Conservation (phyloP, 2,113 vertebrate genomes). For the Syrrhaptes paradoxus region DNA sequence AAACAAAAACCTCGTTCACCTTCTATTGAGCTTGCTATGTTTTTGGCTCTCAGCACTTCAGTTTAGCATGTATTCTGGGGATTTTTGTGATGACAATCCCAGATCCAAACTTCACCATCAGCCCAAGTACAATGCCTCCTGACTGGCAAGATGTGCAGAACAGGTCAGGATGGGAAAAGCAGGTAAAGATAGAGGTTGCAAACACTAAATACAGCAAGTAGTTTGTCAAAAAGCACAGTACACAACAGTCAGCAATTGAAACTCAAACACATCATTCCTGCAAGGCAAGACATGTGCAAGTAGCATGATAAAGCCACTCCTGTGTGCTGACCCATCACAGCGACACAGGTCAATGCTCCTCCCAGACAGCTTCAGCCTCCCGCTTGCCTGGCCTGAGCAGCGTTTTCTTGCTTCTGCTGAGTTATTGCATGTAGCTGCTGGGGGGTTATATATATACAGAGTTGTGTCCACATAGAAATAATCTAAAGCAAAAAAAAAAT, state of each 20-base stretch:
- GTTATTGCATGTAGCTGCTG: not conserved
- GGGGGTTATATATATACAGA: fast-evolving
- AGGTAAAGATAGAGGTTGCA: not conserved
- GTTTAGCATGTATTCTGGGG: not conserved
- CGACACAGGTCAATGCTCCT: not conserved
- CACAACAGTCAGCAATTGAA: not conserved
- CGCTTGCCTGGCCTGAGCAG: not conserved
- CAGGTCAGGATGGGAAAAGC: fast-evolving
- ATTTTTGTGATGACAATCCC: not conserved
- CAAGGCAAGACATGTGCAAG: fast-evolving
- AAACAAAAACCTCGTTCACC: not conserved
- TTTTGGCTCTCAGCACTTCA: not conserved
- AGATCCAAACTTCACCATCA: too few species aligned
- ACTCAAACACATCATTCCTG: not conserved
- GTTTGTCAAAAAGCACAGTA: not conserved
- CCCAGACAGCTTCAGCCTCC: not conserved
- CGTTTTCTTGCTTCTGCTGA: not conserved
- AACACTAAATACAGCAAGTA: not conserved
- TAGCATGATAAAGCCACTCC: fast-evolving
- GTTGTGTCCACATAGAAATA: fast-evolving
- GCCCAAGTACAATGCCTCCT: not conserved
- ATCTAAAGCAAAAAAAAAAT: not conserved
- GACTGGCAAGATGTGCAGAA: not conserved
- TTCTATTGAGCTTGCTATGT: not conserved
- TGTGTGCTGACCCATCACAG: not conserved